A percentile compares a stretch with the other conserved stretches of the same genome.
Conservation (phyloP, 2,113 vertebrate species). For the Cochlearius cochlearius region DNA sequence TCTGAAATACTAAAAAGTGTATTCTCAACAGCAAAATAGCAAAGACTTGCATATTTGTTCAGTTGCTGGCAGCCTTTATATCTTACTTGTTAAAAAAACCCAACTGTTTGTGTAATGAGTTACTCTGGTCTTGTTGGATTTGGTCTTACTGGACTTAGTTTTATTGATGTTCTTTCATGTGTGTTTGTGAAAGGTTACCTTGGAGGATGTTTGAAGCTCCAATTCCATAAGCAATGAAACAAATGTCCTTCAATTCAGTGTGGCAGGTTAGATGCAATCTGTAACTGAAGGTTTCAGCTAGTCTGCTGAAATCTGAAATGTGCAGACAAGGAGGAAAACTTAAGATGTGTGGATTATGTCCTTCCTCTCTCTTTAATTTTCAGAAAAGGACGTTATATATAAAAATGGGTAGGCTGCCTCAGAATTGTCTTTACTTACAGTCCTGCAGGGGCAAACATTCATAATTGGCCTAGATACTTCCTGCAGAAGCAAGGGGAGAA, state of each 20-base stretch:
- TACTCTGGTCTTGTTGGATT: neutral
- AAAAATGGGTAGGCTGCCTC: neutral
- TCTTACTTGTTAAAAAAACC: neutral
- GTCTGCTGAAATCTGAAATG: neutral
- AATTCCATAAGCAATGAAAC: neutral
- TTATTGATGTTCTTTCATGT: neutral
- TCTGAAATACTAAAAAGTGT: neutral
- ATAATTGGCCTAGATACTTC: neutral
- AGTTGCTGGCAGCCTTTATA: neutral
- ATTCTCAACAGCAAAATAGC: neutral
- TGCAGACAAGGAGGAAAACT: neutral
- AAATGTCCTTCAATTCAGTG: neutral
- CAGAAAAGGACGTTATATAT: rapidly evolving
- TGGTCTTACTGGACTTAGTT: neutral
- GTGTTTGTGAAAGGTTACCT: neutral
- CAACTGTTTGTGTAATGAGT: neutral
- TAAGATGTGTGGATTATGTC: neutral
- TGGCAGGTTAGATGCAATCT: neutral
- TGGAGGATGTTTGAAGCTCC: neutral
- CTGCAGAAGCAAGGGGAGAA: neutral
- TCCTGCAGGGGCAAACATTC: neutral
- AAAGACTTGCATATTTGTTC: neutral
- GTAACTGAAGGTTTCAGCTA: neutral
- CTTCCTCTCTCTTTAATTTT: neutral
- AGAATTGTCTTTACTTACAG: neutral